phyloP scores from a whole-genome alignment of 1,140 invertebrate species.

The Telenomus remus region DNA sequence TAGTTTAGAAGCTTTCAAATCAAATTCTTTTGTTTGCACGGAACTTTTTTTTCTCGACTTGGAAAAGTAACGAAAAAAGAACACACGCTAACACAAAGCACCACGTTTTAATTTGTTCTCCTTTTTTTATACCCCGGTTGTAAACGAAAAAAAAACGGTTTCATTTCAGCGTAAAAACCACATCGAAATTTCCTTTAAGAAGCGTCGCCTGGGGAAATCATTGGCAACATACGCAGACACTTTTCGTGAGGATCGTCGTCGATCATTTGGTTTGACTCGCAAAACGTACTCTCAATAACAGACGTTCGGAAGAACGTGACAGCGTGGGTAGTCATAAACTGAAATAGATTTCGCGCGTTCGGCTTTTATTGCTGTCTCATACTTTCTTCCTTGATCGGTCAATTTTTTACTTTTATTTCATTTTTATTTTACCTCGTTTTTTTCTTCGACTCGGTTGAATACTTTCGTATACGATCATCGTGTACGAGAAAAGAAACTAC shows the following conservation, averaged over 20 bases:
- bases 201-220: slow-evolving; percentile 39
- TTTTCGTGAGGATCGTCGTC: slow-evolving; percentile 28
- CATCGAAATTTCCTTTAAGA: not conserved
- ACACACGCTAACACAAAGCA: too few relatives aligned
- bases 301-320: slow-evolving; percentile 20
- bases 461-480: too few relatives aligned
- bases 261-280: slow-evolving; percentile 16
- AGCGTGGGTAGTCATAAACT: slow-evolving; percentile 35
- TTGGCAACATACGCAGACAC: slow-evolving; percentile 21
- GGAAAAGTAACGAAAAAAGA: too few relatives aligned
- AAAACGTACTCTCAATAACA: slow-evolving; percentile 14
- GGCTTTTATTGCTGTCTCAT: slow-evolving; percentile 38
- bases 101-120: too few relatives aligned
- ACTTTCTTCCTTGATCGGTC: slow-evolving; percentile 10
- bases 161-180: not conserved
- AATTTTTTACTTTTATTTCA: slow-evolving; percentile 2
- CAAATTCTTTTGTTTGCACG: too few relatives aligned
- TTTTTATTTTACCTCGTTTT: not conserved
- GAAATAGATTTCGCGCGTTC: slow-evolving; percentile 47
- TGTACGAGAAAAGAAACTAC: too few relatives aligned
- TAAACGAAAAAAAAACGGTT: too few relatives aligned
- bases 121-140: too few relatives aligned
- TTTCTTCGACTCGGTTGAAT: too few relatives aligned
- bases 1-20: too few relatives aligned
- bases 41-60: too few relatives aligned